These are phyloP conservation scores for Chromis chromis DNA, from an alignment of 2,797 vertebrate species.

Conservation along the genomic window DNA sequence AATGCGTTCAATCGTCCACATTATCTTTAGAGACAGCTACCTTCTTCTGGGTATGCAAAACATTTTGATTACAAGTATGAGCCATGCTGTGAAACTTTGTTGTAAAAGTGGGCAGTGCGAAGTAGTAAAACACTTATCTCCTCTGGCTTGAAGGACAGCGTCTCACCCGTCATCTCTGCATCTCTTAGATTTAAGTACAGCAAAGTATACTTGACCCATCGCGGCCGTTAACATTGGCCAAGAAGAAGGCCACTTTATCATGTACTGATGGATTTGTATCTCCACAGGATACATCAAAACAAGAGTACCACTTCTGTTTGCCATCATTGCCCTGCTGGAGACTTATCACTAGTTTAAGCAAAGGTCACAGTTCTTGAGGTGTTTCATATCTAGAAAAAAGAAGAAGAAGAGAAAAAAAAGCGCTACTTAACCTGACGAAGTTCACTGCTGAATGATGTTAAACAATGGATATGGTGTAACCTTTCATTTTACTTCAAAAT, in stretches of 20 bases:
- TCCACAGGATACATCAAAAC: slow-evolving; percentile 11
- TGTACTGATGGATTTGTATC: background rate
- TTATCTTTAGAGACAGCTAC: background rate
- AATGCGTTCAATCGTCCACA: slow-evolving; percentile 3
- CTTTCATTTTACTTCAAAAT: slow-evolving; percentile 30
- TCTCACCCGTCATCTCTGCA: slow-evolving; percentile 7
- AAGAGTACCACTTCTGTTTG: slow-evolving; percentile 9
- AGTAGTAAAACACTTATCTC: background rate
- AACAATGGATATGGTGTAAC: slow-evolving; percentile 24
- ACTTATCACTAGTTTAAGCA: background rate
- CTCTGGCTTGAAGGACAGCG: slow-evolving; percentile 25
- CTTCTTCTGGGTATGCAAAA: slow-evolving; percentile 4
- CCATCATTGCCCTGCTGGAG: background rate
- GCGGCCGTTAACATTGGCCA: slow-evolving; percentile 9
- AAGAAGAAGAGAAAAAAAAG: background rate
- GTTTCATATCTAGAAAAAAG: slow-evolving; percentile 32
- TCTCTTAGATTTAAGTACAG: slow-evolving; percentile 33
- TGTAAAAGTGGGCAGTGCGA: background rate
- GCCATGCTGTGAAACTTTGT: background rate
- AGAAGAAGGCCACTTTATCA: slow-evolving; percentile 32
- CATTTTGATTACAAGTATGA: background rate
- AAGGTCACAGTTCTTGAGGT: slow-evolving; percentile 35
- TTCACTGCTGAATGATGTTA: slow-evolving; percentile 35
- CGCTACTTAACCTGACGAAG: slow-evolving; percentile 11
- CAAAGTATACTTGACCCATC: slow-evolving; percentile 30